phyloP scores from a whole-genome alignment of 2,113 vertebrate species.

The Lepus timidus region DNA sequence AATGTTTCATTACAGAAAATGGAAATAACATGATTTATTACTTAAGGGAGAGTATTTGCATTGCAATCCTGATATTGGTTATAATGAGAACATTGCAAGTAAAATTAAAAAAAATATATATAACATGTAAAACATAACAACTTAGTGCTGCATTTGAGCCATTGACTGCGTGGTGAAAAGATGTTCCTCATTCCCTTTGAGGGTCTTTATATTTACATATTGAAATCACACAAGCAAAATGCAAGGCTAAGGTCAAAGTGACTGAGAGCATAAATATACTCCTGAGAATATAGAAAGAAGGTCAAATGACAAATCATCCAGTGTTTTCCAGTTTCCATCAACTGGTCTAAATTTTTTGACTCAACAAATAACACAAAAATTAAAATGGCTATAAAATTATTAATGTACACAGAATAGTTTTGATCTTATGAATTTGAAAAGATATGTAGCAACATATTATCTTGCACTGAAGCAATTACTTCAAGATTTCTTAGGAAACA shows the following conservation, averaged over 20 bases:
- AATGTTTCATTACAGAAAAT: constrained; percentile 44
- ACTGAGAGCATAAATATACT: not conserved
- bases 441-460: not conserved
- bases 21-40: not conserved
- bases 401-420: not conserved
- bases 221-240: not conserved
- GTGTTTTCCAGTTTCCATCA: not conserved
- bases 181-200: not conserved
- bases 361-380: constrained; percentile 12
- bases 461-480: not conserved
- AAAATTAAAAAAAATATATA: not conserved
- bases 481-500: not conserved
- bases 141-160: not conserved
- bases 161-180: not conserved
- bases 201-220: not conserved
- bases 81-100: not conserved
- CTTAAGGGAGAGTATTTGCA: not conserved
- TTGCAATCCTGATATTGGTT: not conserved
- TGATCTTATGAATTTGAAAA: not conserved
- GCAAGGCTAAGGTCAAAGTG: not conserved
- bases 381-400: not conserved
- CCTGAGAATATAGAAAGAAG: not conserved
- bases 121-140: not conserved
- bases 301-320: not conserved
- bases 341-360: not conserved